These are phyloP conservation scores for Notodonta dromedarius DNA, from an alignment of 2,888 invertebrate species.

Conservation along the genomic window DNA sequence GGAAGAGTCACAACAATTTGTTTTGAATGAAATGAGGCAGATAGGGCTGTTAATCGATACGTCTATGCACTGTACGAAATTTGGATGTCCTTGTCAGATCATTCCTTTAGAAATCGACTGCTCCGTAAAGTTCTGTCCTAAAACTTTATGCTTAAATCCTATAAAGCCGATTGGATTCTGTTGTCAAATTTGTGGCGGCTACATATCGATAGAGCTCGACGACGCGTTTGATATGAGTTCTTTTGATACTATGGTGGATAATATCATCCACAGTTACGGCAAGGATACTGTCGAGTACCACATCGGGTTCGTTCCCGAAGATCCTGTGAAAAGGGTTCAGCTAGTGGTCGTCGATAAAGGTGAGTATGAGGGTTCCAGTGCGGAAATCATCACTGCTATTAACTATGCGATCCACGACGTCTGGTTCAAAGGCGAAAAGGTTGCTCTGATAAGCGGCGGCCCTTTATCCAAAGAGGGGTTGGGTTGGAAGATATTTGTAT, in stretches of 20 bases:
- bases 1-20: constrained; percentile 49
- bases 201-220: constrained; percentile 55
- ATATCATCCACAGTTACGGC: constrained; percentile 49
- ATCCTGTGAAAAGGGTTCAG: constrained; percentile 52
- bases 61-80: constrained; percentile 43
- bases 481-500: constrained; percentile 62
- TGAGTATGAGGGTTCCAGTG: constrained; percentile 64
- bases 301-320: constrained; percentile 51
- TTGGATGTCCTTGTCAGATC: constrained; percentile 71
- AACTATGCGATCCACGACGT: constrained; percentile 49
- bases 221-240: constrained; percentile 56
- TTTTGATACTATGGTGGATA: constrained; percentile 57
- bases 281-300: constrained; percentile 53
- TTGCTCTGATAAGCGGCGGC: constrained; percentile 58
- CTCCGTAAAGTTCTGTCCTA: constrained; percentile 59
- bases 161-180: constrained; percentile 71
- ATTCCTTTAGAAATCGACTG: constrained; percentile 58
- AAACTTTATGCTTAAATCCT: constrained; percentile 61
- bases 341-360: constrained; percentile 67
- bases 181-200: constrained; percentile 73
- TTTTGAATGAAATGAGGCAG: constrained; percentile 40
- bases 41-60: constrained; percentile 43
- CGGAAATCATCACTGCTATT: constrained; percentile 57
- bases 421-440: constrained; percentile 53
- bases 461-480: constrained; percentile 59